Evolutionary conservation across 1,140 invertebrate genomes (phyloP).

Genomic region (Globodera rostochiensis): DNA sequence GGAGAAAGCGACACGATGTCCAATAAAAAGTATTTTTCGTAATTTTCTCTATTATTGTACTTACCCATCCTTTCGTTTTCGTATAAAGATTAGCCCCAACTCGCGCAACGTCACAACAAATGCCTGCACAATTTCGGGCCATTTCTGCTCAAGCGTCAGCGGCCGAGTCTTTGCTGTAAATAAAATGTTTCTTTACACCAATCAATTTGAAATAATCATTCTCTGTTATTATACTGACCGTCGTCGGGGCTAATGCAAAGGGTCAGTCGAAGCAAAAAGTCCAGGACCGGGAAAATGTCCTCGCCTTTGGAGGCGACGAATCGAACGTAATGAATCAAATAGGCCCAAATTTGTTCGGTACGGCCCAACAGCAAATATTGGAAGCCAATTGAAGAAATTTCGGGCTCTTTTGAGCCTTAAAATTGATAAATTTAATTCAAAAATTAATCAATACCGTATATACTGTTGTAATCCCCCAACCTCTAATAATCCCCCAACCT

Average conservation of each 20-base stretch:
- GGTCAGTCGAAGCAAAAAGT: constrained; percentile 39
- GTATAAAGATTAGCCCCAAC: constrained; percentile 49
- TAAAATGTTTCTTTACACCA: not conserved
- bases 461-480: too few species aligned
- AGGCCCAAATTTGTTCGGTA: constrained; percentile 54
- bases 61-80: constrained; percentile 51
- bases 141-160: constrained; percentile 27
- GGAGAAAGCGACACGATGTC: not conserved
- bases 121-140: constrained; percentile 38
- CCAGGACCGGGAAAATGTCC: constrained; percentile 29
- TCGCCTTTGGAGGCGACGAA: constrained; percentile 27
- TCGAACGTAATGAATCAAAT: constrained; percentile 47
- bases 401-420: constrained; percentile 17
- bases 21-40: not conserved
- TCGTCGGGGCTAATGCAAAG: constrained; percentile 35
- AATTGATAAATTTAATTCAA: not conserved
- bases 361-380: constrained; percentile 47
- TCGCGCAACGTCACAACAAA: constrained; percentile 49
- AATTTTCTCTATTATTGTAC: too few species aligned
- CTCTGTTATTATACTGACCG: not conserved
- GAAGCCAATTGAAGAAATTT: constrained; percentile 50
- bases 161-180: constrained; percentile 17
- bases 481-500: too few species aligned
- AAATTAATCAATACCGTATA: too few species aligned
- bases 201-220: not conserved